Conservation (phyloP, 1,140 invertebrate species). For the Saccostrea cuccullata region DNA sequence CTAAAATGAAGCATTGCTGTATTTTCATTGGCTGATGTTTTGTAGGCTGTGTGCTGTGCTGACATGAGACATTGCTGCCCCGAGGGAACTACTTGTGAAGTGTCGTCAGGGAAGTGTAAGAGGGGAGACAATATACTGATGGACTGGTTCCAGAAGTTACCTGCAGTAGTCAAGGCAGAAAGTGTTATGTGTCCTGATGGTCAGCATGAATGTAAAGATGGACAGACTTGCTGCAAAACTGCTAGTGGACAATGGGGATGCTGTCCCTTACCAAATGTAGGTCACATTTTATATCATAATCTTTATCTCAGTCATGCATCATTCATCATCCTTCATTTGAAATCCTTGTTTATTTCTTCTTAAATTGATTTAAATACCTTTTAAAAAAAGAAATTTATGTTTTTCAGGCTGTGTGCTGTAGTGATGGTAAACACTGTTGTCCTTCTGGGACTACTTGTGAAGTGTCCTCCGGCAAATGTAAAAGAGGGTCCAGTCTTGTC, state of each 20-base stretch:
- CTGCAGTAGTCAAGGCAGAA: neutral
- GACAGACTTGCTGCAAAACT: constrained; percentile 76
- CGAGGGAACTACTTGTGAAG: constrained; percentile 65
- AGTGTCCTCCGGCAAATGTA: constrained; percentile 59
- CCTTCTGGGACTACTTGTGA: constrained; percentile 69
- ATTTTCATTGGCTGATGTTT: neutral
- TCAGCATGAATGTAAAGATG: constrained; percentile 70
- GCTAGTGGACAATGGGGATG: constrained; percentile 72
- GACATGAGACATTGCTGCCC: constrained; percentile 74
- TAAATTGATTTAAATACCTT: too few relatives aligned
- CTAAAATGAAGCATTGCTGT: too few relatives aligned
- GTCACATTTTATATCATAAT: neutral
- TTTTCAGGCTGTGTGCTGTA: constrained; percentile 73
- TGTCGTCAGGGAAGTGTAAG: constrained; percentile 56
- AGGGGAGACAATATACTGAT: constrained; percentile 8
- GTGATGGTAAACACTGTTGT: constrained; percentile 73
- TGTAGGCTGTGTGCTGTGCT: constrained; percentile 72
- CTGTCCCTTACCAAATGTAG: constrained; percentile 71
- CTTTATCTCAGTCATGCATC: neutral
- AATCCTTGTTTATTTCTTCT: neutral
- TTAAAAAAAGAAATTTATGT: too few relatives aligned
- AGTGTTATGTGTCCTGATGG: constrained; percentile 63
- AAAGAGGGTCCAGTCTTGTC: constrained; percentile 40
- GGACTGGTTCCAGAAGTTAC: constrained; percentile 50
- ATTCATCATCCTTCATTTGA: neutral